These are phyloP conservation scores for Malurus melanocephalus DNA, from an alignment of 2,113 vertebrate genomes.

Conservation along the genomic window DNA sequence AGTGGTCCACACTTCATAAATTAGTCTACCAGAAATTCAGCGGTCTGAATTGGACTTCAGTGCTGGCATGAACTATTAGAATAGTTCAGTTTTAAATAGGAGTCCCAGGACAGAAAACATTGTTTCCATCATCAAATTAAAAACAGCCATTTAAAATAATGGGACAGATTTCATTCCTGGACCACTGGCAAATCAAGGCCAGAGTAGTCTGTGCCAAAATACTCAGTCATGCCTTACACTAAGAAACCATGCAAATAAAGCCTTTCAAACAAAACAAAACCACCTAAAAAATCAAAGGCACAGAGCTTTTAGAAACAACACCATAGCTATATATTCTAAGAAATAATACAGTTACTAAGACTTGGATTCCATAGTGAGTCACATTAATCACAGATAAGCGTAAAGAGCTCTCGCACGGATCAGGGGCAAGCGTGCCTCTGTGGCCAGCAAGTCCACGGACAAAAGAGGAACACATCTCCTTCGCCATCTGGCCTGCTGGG, in stretches of 20 bases:
- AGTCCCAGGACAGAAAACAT: background rate
- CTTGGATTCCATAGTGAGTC: no score
- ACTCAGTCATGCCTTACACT: background rate
- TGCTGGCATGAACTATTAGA: background rate
- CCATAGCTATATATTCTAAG: rapidly evolving
- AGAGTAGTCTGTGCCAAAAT: background rate
- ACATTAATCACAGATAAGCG: rapidly evolving
- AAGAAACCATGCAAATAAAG: background rate
- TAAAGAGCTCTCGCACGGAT: rapidly evolving
- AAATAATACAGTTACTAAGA: background rate
- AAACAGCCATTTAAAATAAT: background rate
- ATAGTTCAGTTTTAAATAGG: background rate
- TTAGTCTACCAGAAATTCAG: background rate
- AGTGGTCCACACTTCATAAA: background rate
- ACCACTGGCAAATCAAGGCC: background rate
- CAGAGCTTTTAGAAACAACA: background rate
- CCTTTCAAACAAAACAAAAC: background rate
- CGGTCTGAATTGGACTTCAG: background rate
- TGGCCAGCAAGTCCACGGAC: rapidly evolving
- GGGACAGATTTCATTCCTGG: background rate
- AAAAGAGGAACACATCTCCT: rapidly evolving
- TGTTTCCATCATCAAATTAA: background rate
- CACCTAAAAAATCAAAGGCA: background rate
- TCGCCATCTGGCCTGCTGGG: background rate
- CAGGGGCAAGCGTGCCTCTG: rapidly evolving